Percentiles rank a stretch among this genome's conserved stretches.
Conservation (phyloP, 1,140 invertebrate genomes). For the Uloborus diversus region DNA sequence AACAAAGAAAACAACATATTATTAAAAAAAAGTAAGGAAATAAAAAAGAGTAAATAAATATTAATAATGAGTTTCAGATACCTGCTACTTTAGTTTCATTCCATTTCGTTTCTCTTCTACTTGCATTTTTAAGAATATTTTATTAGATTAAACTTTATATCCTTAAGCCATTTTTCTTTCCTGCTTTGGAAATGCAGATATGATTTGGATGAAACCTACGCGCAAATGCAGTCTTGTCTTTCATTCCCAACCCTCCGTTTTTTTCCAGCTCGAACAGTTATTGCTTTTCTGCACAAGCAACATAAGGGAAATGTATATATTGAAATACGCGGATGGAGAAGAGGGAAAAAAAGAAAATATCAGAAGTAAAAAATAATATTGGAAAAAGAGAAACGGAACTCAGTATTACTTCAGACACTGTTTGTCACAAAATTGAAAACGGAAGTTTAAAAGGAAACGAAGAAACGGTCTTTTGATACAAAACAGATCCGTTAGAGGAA, state of each 20-base stretch:
- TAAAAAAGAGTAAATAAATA: no score
- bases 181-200: no score
- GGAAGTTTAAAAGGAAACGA: background rate
- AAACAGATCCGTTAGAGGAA: constrained; percentile 24
- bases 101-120: no score
- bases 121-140: no score
- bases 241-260: no score
- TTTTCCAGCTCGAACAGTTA: constrained; percentile 24
- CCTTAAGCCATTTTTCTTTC: no score
- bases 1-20: no score
- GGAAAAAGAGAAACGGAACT: constrained; percentile 37
- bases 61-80: no score
- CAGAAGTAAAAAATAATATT: constrained; percentile 13
- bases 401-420: constrained; percentile 32
- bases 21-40: no score
- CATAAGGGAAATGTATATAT: constrained; percentile 53
- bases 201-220: no score
- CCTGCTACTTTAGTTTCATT: no score
- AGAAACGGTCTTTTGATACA: background rate
- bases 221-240: constrained; percentile 21
- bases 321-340: constrained; percentile 24
- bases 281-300: constrained; percentile 45
- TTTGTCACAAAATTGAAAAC: constrained; percentile 51
- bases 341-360: background rate
- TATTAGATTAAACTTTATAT: no score